Conservation (phyloP, 2,888 invertebrate genomes). For the Andrena bucephala region DNA sequence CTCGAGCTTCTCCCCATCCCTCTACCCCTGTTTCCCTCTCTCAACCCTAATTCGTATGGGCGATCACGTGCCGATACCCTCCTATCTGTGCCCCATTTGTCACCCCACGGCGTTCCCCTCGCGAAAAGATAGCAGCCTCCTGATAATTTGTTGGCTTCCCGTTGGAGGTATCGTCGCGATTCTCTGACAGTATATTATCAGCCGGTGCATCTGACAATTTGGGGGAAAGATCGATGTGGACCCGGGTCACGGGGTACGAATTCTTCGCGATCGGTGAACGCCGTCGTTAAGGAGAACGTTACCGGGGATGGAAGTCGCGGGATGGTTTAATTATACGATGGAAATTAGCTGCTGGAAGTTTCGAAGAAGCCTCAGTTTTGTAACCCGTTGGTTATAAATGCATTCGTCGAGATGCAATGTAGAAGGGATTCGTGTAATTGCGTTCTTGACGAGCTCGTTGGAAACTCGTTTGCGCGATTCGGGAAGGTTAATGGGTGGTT, state of each 20-base stretch:
- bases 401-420: constrained; percentile 43
- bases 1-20: neutral
- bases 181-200: constrained; percentile 4
- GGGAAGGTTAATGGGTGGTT: constrained; percentile 3
- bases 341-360: constrained; percentile 40
- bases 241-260: constrained; percentile 20
- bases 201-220: no score
- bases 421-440: constrained; percentile 34
- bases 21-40: constrained; percentile 3
- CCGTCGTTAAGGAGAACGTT: constrained; percentile 39
- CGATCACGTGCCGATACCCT: constrained; percentile 39
- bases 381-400: constrained; percentile 49
- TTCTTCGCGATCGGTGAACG: constrained; percentile 16
- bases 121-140: constrained; percentile 5
- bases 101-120: constrained; percentile 7
- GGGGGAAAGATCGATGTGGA: no score
- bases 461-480: constrained; percentile 25
- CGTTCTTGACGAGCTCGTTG: constrained; percentile 18
- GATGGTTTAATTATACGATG: constrained; percentile 58
- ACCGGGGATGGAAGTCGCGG: neutral
- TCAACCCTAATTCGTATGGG: constrained; percentile 37
- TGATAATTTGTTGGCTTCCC: constrained; percentile 32
- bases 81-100: constrained; percentile 56
- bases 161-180: neutral
- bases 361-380: constrained; percentile 33